A percentile compares a stretch with the other conserved stretches of the same genome.
These are phyloP conservation scores for Metacarcinus magister DNA, from an alignment of 2,888 invertebrate species.

Conservation along the genomic window DNA sequence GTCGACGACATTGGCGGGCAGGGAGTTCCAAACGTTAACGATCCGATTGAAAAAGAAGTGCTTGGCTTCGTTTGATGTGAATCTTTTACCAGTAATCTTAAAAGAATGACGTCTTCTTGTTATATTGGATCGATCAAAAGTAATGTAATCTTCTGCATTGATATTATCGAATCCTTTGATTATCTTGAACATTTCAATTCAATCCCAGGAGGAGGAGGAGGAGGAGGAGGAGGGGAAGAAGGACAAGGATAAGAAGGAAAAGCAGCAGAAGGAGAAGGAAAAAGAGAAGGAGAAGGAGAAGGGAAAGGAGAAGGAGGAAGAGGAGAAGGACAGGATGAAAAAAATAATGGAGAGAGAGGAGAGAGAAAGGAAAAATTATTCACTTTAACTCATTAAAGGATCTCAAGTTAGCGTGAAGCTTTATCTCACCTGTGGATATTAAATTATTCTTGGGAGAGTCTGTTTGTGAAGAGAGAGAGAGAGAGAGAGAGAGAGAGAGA, in stretches of 20 bases:
- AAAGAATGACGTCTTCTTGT: too few species aligned
- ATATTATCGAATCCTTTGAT: too few species aligned
- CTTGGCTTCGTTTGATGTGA: too few species aligned
- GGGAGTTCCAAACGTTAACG: too few species aligned
- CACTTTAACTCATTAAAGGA: not conserved
- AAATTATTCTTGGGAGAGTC: not conserved
- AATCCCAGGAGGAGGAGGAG: too few species aligned
- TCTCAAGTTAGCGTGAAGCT: not conserved
- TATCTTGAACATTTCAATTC: too few species aligned
- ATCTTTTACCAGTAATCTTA: too few species aligned
- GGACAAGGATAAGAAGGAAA: not conserved
- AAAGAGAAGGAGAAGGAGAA: not conserved
- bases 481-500: conserved; percentile 39
- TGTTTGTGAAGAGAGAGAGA: conserved; percentile 3
- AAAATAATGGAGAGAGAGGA: not conserved
- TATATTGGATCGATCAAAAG: too few species aligned
- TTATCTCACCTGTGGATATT: not conserved
- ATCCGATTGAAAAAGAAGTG: too few species aligned
- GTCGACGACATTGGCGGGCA: too few species aligned
- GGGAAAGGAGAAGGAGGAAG: not conserved
- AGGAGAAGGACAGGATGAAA: not conserved
- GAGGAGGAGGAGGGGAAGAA: too few species aligned
- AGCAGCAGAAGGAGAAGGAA: not conserved
- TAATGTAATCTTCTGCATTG: too few species aligned
- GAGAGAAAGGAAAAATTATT: not conserved